These are phyloP conservation scores for Cantharis lateralis DNA, from an alignment of 2,888 invertebrate genomes.

Conservation along the genomic window DNA sequence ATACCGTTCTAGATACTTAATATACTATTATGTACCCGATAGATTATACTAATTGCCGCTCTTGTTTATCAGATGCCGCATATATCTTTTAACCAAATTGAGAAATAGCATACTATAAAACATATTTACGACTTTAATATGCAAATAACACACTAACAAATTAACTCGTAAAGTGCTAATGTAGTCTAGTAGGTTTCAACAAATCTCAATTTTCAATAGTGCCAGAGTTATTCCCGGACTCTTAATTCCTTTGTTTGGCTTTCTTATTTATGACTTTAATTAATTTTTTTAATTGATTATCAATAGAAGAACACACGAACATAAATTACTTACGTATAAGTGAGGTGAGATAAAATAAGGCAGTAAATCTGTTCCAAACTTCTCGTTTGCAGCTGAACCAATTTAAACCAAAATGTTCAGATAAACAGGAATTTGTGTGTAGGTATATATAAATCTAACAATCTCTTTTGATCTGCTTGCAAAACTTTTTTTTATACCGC, in stretches of 20 bases:
- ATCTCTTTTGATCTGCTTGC: not conserved
- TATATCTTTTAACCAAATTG: constrained; percentile 32
- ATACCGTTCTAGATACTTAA: too few relatives aligned
- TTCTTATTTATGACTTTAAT: not conserved
- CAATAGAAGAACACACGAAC: not conserved
- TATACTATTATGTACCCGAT: too few relatives aligned
- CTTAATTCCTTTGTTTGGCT: not conserved
- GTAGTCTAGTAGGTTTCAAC: constrained; percentile 12
- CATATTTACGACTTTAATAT: constrained; percentile 35
- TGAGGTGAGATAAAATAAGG: not conserved
- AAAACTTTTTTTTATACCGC: not conserved
- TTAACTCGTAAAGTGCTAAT: constrained; percentile 40
- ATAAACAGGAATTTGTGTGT: not conserved
- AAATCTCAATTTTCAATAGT: not conserved
- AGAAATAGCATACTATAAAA: constrained; percentile 33
- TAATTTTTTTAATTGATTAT: not conserved
- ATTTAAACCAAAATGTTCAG: not conserved
- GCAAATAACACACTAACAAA: constrained; percentile 35
- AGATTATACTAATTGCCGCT: constrained; percentile 24
- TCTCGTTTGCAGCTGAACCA: not conserved
- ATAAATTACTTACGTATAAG: not conserved
- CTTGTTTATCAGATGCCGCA: constrained; percentile 34
- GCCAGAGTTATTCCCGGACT: not conserved
- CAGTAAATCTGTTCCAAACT: not conserved
- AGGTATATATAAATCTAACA: not conserved